Evolutionary conservation across 2,797 vertebrate genomes (phyloP).

Genomic region (Centropyge bicolor): DNA sequence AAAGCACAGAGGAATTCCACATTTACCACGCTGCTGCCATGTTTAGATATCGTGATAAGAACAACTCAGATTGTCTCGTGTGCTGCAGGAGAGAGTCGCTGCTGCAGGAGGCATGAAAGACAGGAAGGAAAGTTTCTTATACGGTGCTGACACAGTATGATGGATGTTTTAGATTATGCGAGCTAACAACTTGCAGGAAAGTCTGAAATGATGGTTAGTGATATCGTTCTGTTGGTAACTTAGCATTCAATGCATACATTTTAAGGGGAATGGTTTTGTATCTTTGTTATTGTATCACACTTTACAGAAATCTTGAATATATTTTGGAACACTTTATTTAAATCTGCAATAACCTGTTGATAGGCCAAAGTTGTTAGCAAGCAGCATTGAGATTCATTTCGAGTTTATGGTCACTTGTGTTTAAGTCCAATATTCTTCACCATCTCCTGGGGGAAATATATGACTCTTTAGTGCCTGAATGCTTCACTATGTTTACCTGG

Average conservation of each 20-base stretch:
- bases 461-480: neutral
- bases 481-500: neutral
- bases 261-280: neutral
- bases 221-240: neutral
- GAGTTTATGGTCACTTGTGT: neutral
- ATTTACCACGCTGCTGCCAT: constrained; percentile 60
- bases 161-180: constrained; percentile 1
- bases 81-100: neutral
- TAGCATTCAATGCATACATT: neutral
- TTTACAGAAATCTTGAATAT: neutral
- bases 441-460: neutral
- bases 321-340: neutral
- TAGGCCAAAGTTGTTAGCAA: neutral
- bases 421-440: too few species aligned
- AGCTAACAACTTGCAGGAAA: neutral
- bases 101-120: neutral
- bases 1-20: constrained; percentile 68
- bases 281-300: neutral
- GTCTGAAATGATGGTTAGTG: neutral
- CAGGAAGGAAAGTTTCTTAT: constrained; percentile 1
- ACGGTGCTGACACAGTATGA: neutral
- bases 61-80: constrained; percentile 23
- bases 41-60: constrained; percentile 51
- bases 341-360: neutral
- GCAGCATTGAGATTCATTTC: neutral